A percentile compares a stretch with the other conserved stretches of the same genome.
These are phyloP conservation scores for Limnothrissa miodon DNA, from an alignment of 2,113 vertebrate genomes.

Conservation along the genomic window DNA sequence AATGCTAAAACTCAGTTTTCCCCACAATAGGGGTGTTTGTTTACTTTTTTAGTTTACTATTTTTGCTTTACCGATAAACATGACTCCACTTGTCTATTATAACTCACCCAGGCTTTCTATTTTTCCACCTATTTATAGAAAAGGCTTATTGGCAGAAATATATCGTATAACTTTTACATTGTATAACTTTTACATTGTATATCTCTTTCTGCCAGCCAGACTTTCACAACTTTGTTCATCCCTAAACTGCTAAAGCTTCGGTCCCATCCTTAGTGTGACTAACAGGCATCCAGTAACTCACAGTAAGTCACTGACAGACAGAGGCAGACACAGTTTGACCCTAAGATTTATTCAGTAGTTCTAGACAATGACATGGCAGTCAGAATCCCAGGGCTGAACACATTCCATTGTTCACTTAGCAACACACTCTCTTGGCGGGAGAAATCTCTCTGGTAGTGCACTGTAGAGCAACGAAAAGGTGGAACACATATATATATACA, in stretches of 20 bases:
- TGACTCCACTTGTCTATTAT: too few species aligned
- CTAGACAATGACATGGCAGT: slow-evolving; percentile 29
- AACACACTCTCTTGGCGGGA: slow-evolving; percentile 13
- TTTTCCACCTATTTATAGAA: too few species aligned
- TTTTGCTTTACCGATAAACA: too few species aligned
- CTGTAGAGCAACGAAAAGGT: neutral
- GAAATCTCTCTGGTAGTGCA: slow-evolving; percentile 26
- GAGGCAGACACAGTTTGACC: slow-evolving; percentile 3
- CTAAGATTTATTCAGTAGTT: slow-evolving; percentile 37
- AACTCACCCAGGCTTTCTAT: too few species aligned
- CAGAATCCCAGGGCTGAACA: neutral
- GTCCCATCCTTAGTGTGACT: neutral
- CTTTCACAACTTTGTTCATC: too few species aligned
- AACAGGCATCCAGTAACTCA: neutral
- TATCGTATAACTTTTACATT: too few species aligned
- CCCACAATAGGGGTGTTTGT: too few species aligned
- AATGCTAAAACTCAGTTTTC: too few species aligned
- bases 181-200: too few species aligned
- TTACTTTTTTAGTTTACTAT: too few species aligned
- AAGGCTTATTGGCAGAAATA: too few species aligned
- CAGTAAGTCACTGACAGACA: neutral
- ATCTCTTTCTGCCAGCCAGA: too few species aligned
- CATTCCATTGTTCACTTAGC: neutral
- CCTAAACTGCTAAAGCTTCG: neutral
- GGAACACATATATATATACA: neutral